Conservation (phyloP, 2,113 vertebrate species). For the Glaucomys volans region DNA sequence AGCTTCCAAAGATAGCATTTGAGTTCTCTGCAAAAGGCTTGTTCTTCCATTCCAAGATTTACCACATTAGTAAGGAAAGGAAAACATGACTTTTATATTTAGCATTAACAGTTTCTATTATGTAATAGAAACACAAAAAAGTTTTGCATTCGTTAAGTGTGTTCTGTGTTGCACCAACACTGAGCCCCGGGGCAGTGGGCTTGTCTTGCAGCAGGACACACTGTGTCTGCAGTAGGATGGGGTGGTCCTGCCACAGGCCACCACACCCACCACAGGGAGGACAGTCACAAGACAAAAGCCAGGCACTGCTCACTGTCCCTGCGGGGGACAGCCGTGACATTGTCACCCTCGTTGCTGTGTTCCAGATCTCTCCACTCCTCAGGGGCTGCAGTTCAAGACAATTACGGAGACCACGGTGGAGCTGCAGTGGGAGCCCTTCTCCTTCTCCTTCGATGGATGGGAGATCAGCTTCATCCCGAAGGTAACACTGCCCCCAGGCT, state of each 20-base stretch:
- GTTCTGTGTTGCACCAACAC: neutral
- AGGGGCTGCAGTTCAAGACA: constrained; percentile 96
- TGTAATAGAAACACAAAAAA: neutral
- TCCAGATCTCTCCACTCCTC: constrained; percentile 95
- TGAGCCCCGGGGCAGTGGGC: neutral
- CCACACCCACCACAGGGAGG: neutral
- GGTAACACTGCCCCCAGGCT: constrained; percentile 84
- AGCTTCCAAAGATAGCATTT: neutral
- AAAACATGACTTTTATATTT: neutral
- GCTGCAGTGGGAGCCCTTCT: constrained; percentile 97
- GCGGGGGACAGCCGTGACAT: constrained; percentile 30
- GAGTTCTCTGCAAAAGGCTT: neutral
- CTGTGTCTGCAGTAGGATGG: neutral
- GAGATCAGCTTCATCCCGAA: constrained; percentile 99
- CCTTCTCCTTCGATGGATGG: constrained; percentile 97
- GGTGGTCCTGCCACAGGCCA: neutral
- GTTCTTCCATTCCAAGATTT: neutral
- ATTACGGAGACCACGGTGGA: constrained; percentile 97
- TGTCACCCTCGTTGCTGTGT: constrained; percentile 77
- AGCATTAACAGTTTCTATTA: neutral
- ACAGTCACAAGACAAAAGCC: neutral
- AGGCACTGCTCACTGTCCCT: neutral
- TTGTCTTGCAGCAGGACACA: neutral
- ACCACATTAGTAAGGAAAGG: neutral
- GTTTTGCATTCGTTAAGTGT: neutral